Evolutionary conservation across 2,113 vertebrate genomes (phyloP).

Genomic region (Muscicapa adusta): DNA sequence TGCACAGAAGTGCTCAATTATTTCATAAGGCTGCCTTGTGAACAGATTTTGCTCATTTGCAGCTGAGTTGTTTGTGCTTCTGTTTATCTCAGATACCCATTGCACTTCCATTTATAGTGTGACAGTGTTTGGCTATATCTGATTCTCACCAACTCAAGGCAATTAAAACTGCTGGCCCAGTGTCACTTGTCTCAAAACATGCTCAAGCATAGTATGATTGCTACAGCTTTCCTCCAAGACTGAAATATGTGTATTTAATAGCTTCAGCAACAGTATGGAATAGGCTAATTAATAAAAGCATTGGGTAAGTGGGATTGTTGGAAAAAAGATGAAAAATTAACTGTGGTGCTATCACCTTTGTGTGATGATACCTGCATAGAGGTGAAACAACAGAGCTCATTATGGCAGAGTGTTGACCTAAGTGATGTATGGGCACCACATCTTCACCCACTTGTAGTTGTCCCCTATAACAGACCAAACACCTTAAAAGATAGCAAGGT

Average conservation of each 20-base stretch:
- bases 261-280: not conserved
- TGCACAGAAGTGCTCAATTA: conserved; percentile 12
- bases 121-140: conserved; percentile 48
- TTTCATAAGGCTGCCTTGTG: conserved; percentile 10
- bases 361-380: not conserved
- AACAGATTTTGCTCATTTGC: conserved; percentile 61
- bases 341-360: not conserved
- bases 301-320: not conserved
- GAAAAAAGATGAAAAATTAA: not conserved
- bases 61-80: conserved; percentile 49
- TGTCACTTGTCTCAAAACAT: conserved; percentile 44
- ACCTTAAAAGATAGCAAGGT: not conserved
- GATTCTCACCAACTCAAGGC: conserved; percentile 52
- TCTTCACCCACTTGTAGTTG: not conserved
- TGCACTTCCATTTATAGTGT: conserved; percentile 50
- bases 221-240: not conserved
- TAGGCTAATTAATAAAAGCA: not conserved
- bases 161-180: conserved; percentile 52
- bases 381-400: not conserved
- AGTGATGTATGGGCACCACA: not conserved
- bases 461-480: not conserved
- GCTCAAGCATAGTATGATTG: not conserved
- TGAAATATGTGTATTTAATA: not conserved
- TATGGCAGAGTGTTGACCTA: not conserved
- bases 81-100: conserved; percentile 48